phyloP scores from a whole-genome alignment of 2,113 vertebrate genomes.

The Tenrec ecaudatus region DNA sequence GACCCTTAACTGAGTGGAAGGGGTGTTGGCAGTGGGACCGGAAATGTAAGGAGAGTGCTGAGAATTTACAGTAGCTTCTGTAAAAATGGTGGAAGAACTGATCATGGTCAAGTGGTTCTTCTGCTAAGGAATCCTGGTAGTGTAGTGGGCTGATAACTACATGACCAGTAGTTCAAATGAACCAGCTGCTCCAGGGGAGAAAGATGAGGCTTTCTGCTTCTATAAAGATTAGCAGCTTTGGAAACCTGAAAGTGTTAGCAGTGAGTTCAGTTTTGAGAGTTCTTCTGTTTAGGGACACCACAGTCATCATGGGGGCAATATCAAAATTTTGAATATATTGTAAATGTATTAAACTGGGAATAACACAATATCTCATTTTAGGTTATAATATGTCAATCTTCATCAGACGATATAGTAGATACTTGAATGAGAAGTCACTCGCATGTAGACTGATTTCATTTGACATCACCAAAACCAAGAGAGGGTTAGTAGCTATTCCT shows the following conservation, averaged over 20 bases:
- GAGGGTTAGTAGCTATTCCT: constrained; percentile 89
- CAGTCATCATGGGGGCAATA: background rate
- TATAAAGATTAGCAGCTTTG: too few relatives aligned
- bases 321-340: constrained; percentile 22
- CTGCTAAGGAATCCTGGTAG: background rate
- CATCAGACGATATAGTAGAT: constrained; percentile 96
- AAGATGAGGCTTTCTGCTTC: too few relatives aligned
- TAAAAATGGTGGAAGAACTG: constrained; percentile 12
- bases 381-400: constrained; percentile 97
- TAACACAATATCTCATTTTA: constrained; percentile 81
- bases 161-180: too few relatives aligned
- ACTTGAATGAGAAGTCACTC: constrained; percentile 98
- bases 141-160: too few relatives aligned
- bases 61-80: background rate
- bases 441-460: constrained; percentile 95
- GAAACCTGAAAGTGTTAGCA: too few relatives aligned
- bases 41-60: background rate
- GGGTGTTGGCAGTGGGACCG: background rate
- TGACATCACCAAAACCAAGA: constrained; percentile 98
- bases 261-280: too few relatives aligned
- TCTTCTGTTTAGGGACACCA: background rate
- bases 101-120: background rate
- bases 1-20: background rate
- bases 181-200: too few relatives aligned
- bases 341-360: constrained; percentile 35